Conservation (phyloP, 2,797 vertebrate species). For the Hirundo rustica region DNA sequence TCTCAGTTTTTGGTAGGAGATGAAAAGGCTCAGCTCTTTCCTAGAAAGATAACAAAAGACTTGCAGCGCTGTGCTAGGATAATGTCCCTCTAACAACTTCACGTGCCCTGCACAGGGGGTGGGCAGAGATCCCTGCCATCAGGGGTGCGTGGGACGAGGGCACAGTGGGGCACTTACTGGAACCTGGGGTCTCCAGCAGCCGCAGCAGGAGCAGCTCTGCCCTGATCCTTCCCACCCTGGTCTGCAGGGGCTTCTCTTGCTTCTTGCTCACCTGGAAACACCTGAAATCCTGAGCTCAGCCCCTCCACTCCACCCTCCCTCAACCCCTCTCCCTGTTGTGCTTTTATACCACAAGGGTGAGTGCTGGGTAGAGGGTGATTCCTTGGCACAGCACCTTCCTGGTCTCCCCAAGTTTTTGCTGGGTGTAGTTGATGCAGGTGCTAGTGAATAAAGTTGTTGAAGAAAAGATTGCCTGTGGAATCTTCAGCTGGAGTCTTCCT, state of each 20-base stretch:
- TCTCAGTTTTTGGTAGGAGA: conserved; percentile 16
- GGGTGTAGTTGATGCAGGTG: background rate
- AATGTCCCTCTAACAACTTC: background rate
- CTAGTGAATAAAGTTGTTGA: background rate
- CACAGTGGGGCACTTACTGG: rapidly evolving
- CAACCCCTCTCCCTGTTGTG: background rate
- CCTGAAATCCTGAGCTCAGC: background rate
- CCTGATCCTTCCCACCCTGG: background rate
- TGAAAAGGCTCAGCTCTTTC: conserved; percentile 14
- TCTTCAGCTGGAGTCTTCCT: background rate
- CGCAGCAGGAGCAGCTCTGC: background rate
- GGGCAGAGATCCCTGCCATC: background rate
- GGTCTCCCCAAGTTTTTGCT: background rate
- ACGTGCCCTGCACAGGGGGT: background rate
- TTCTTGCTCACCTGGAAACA: background rate
- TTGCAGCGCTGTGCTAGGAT: background rate
- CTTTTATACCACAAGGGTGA: background rate
- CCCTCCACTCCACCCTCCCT: background rate
- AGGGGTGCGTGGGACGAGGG: rapidly evolving
- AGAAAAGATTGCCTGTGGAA: background rate
- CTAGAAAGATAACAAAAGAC: conserved; percentile 21
- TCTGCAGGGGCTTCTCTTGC: rapidly evolving
- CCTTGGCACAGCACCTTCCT: background rate
- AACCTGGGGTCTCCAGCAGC: background rate
- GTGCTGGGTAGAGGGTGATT: background rate